Conservation (phyloP, 2,888 invertebrate genomes). For the Idaea dimidiata region DNA sequence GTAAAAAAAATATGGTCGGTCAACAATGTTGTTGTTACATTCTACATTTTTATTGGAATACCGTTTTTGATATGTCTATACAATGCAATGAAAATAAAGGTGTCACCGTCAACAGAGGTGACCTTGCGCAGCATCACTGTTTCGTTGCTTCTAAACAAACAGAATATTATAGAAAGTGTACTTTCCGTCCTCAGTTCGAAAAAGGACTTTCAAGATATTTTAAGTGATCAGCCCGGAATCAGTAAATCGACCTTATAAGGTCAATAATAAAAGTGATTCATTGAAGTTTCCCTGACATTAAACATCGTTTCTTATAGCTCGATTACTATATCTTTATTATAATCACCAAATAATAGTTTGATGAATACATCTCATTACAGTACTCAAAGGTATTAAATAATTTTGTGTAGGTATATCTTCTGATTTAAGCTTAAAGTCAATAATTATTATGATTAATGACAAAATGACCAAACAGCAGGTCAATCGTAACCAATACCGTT, state of each 20-base stretch:
- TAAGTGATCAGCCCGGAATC: background rate
- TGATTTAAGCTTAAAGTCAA: background rate
- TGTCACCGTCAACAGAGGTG: slow-evolving; percentile 50
- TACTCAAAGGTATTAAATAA: background rate
- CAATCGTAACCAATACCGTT: background rate
- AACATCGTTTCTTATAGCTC: slow-evolving; percentile 33
- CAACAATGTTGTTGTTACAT: too few relatives aligned
- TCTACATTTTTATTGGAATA: too few relatives aligned
- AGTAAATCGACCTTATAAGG: slow-evolving; percentile 2
- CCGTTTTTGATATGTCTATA: background rate
- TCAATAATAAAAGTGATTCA: slow-evolving; percentile 15
- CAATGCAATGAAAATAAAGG: slow-evolving; percentile 42
- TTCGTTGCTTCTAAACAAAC: background rate
- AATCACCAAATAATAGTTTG: slow-evolving; percentile 22
- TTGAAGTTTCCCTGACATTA: slow-evolving; percentile 26
- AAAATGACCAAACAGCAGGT: background rate
- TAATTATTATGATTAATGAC: background rate
- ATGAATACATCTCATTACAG: slow-evolving; percentile 21
- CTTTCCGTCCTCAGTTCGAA: slow-evolving; percentile 47
- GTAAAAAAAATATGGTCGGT: too few relatives aligned
- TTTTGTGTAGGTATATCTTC: background rate
- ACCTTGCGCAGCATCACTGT: slow-evolving; percentile 40
- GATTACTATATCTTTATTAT: slow-evolving; percentile 22
- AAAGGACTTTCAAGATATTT: slow-evolving; percentile 28
- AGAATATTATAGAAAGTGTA: slow-evolving; percentile 49